phyloP scores from a whole-genome alignment of 2,888 invertebrate genomes.

The Nephrotoma guestfalica region DNA sequence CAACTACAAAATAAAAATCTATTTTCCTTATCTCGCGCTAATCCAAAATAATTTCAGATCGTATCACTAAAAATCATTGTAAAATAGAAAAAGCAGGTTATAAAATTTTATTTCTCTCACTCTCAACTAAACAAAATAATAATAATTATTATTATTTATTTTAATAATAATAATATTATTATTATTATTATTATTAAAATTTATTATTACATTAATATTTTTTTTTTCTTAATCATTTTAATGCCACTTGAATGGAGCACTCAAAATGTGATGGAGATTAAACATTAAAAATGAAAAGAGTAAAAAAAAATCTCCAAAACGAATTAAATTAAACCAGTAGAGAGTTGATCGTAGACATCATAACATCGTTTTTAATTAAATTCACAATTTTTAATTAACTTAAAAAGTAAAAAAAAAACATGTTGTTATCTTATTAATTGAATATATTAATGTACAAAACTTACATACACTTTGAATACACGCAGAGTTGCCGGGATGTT shows the following conservation, averaged over 20 bases:
- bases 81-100: neutral
- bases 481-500: neutral
- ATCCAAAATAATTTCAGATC: neutral
- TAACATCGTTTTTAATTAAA: constrained; percentile 9
- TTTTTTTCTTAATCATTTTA: neutral
- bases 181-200: constrained; percentile 1
- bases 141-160: constrained; percentile 2
- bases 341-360: constrained; percentile 15
- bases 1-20: neutral
- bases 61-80: neutral
- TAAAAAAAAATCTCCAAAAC: constrained; percentile 2
- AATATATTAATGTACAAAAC: neutral
- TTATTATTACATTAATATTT: neutral
- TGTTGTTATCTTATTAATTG: neutral
- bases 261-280: constrained; percentile 2
- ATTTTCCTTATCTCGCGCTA: neutral
- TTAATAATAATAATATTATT: constrained; percentile 1
- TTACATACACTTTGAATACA: neutral
- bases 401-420: neutral
- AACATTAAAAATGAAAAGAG: neutral
- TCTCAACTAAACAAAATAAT: neutral
- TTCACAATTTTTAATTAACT: neutral
- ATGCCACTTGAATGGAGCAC: neutral
- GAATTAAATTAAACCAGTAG: constrained; percentile 14
- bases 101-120: neutral